A percentile compares a stretch with the other conserved stretches of the same genome.
Conservation (phyloP, 2,888 invertebrate species). For the Teleogryllus oceanicus region DNA sequence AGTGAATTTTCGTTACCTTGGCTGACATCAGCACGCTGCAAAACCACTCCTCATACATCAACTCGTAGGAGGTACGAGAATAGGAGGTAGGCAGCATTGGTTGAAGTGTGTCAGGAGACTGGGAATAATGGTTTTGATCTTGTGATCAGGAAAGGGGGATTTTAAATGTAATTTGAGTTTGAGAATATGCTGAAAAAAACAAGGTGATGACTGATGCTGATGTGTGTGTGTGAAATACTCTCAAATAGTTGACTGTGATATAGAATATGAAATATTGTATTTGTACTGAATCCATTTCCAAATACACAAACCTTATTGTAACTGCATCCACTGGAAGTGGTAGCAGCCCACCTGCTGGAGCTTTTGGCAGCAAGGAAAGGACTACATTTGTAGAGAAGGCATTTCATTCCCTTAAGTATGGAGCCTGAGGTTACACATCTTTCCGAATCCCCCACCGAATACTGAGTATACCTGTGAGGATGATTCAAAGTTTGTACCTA, state of each 20-base stretch:
- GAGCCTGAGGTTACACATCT: too few species aligned
- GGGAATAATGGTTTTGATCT: not conserved
- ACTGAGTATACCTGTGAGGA: too few species aligned
- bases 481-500: too few species aligned
- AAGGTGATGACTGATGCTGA: not conserved
- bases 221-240: not conserved
- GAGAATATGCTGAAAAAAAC: not conserved
- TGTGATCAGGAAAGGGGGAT: too few species aligned
- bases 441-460: too few species aligned
- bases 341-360: not conserved
- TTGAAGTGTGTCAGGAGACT: not conserved
- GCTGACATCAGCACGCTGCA: conserved; percentile 30
- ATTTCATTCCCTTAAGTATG: too few species aligned
- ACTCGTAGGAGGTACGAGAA: conserved; percentile 28
- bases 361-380: not conserved
- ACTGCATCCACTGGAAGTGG: not conserved
- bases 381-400: too few species aligned
- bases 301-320: not conserved
- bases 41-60: conserved; percentile 22
- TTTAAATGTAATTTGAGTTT: not conserved
- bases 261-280: not conserved
- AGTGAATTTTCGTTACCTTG: conserved; percentile 37
- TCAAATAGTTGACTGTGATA: not conserved
- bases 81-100: conserved; percentile 27
- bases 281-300: conserved; percentile 10